Evolutionary conservation across 2,113 vertebrate genomes (phyloP).

Genomic region (Raja brachyura): DNA sequence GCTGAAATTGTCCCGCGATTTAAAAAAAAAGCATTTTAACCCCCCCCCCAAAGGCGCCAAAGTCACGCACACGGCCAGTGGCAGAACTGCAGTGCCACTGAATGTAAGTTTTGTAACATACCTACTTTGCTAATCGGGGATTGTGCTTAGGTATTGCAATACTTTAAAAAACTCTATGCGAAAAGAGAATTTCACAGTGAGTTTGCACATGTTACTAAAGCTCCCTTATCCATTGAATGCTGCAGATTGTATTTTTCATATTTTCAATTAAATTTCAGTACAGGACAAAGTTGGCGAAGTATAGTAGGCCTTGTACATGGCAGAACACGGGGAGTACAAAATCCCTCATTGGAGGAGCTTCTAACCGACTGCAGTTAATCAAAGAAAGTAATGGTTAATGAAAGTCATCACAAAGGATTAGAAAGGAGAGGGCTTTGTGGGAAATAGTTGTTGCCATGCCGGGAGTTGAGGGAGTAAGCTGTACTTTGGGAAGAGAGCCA

Average conservation of each 20-base stretch:
- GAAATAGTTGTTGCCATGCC: too few species aligned
- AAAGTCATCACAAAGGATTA: neutral
- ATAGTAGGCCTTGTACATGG: neutral
- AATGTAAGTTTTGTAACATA: too few species aligned
- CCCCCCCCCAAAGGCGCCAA: too few species aligned
- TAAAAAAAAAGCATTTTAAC: too few species aligned
- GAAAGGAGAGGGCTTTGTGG: neutral
- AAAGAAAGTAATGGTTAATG: neutral
- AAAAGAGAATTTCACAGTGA: too few species aligned
- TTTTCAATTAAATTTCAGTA: neutral
- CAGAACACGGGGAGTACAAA: neutral
- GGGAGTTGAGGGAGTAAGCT: neutral
- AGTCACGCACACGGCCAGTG: too few species aligned
- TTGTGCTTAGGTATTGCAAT: too few species aligned
- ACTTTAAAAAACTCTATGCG: too few species aligned
- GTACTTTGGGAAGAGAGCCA: neutral
- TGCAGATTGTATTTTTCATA: neutral
- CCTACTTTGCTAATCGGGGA: too few species aligned
- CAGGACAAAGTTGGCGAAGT: neutral
- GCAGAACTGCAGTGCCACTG: too few species aligned
- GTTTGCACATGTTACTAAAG: too few species aligned
- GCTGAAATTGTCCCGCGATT: too few species aligned
- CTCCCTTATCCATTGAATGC: neutral
- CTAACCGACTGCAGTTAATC: neutral
- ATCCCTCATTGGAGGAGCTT: neutral